Conservation (phyloP, 2,797 vertebrate species). For the Psittacula derbiana region DNA sequence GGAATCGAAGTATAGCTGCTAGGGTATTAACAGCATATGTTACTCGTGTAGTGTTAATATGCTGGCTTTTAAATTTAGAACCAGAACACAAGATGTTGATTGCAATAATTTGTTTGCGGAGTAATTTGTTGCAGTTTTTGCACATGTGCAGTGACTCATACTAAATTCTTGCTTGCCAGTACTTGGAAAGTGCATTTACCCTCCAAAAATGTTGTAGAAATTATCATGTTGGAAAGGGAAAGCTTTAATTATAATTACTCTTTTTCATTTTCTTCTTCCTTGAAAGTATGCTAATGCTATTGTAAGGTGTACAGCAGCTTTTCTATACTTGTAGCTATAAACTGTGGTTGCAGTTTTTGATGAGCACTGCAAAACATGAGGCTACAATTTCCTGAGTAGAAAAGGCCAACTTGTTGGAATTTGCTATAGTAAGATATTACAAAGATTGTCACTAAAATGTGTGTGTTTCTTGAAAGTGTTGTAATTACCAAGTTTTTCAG, state of each 20-base stretch:
- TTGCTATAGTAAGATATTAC: not conserved
- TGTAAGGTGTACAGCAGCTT: conserved; percentile 22
- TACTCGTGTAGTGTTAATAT: conserved; percentile 57
- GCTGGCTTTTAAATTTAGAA: conserved; percentile 77
- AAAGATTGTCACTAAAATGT: not conserved
- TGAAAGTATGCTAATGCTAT: conserved; percentile 17
- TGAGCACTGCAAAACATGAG: not conserved
- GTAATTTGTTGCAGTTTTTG: conserved; percentile 77
- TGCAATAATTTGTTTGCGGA: conserved; percentile 79
- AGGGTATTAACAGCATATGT: conserved; percentile 72
- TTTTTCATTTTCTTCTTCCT: conserved; percentile 46
- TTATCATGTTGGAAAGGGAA: conserved; percentile 56
- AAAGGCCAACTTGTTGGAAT: not conserved
- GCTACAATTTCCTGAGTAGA: not conserved
- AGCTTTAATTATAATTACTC: conserved; percentile 65
- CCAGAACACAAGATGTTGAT: conserved; percentile 81
- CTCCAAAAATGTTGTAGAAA: conserved; percentile 69
- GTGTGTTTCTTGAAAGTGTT: not conserved
- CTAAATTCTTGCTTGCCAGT: conserved; percentile 71
- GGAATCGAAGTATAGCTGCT: conserved; percentile 66
- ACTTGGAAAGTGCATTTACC: conserved; percentile 62
- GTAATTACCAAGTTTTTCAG: not conserved
- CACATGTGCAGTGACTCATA: conserved; percentile 77
- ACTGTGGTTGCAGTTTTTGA: conserved; percentile 8
- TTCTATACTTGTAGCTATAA: not conserved